phyloP scores from a whole-genome alignment of 2,888 invertebrate genomes.

The Oscheius onirici region DNA sequence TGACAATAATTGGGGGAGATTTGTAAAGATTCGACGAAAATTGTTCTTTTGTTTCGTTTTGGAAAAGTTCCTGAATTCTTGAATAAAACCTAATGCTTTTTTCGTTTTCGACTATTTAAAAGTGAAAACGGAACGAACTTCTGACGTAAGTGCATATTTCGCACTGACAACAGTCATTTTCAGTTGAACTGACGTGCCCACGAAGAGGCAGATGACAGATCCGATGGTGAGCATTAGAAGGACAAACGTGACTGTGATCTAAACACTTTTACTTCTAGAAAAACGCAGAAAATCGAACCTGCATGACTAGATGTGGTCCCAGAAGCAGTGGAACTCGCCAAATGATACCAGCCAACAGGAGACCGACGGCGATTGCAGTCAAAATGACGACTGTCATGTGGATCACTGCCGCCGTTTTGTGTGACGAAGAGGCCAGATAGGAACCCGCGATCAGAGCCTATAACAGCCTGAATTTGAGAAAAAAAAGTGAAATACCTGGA shows the following conservation, averaged over 20 bases:
- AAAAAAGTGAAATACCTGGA: conserved; percentile 12
- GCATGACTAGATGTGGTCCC: conserved; percentile 32
- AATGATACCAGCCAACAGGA: conserved; percentile 25
- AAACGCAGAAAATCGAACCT: conserved; percentile 3
- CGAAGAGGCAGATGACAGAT: neutral
- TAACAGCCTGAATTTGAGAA: too few relatives aligned
- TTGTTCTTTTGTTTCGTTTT: too few relatives aligned
- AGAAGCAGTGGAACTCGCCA: conserved; percentile 14
- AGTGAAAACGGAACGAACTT: neutral
- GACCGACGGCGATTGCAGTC: conserved; percentile 9
- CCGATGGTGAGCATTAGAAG: conserved; percentile 6
- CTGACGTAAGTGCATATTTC: neutral
- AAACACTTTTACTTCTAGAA: neutral
- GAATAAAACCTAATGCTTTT: too few relatives aligned
- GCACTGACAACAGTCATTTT: conserved; percentile 2
- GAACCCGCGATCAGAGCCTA: conserved; percentile 28
- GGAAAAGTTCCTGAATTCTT: too few relatives aligned
- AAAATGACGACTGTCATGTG: conserved; percentile 15
- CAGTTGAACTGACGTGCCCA: conserved; percentile 18
- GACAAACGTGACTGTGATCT: conserved; percentile 5
- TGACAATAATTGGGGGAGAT: too few relatives aligned
- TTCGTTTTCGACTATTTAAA: too few relatives aligned
- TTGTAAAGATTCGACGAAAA: too few relatives aligned
- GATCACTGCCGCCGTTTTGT: conserved; percentile 16
- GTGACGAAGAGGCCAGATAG: conserved; percentile 19